Evolutionary conservation across 2,113 vertebrate species (phyloP), one percentile per base, ranked within the genome.

Genomic region (Romanogobio albipinnatus): DNA sequence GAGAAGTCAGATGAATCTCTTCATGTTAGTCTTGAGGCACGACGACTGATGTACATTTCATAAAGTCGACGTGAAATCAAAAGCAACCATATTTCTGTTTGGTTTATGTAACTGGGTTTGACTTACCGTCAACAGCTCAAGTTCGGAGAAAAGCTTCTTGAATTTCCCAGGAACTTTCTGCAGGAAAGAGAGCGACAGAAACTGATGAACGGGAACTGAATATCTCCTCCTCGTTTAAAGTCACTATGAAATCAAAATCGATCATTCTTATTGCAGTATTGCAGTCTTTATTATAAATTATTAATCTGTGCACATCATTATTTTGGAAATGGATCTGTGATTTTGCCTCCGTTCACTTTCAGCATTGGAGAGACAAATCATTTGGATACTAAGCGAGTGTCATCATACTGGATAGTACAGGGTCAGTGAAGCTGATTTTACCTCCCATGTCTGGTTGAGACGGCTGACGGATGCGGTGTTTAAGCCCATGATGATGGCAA

Each of bases 131-230:
- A 99, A 94, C 89, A 96, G 97, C 94, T 99, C 98, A 87, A 99
- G 93, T 91, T 99, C 98, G n/a, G 97, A 96, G 88, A 99, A 99
- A 90, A 99, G 94, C 93, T 99, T 99, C 96, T 97, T 99, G 91
- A 99, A 98, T 88, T 99, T 99, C 47, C 98, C 97, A 33, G 98
- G 97, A 91, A 99, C 97, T 97, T 98, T 99, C 98, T 99, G 87
- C 36, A 90, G 26, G 29, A 56, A 14, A 77, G 76, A 0, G 0
- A 56, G 53, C 2, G 17, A 29, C 86, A 85, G 0, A 58, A 64
- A 17, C 45, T n/a, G 36, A 14, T 51, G 49, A 51, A n/a, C 86
- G 84, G 0, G 47, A 64, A 11, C 43, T 51, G 49, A 53, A 17
- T 53, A 15, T 51, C 49, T 51, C 49, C 47, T 49, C 10, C 17